Evolutionary conservation across 2,113 vertebrate genomes (phyloP).

Genomic region (Cariama cristata): DNA sequence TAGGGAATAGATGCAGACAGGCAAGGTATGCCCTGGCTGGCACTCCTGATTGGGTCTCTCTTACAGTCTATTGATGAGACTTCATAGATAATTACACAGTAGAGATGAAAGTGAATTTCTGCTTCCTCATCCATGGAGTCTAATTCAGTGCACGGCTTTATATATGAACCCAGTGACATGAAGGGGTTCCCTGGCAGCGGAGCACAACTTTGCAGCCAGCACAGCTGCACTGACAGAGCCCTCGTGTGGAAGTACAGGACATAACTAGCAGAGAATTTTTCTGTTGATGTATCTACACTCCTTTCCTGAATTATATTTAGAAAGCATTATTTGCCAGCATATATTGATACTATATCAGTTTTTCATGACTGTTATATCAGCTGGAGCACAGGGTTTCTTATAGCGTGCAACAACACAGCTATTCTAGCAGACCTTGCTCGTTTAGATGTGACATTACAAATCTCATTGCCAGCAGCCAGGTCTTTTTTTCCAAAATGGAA

Average conservation of each 20-base stretch:
- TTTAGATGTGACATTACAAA: background rate
- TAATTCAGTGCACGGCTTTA: background rate
- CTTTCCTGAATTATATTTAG: background rate
- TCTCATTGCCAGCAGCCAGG: background rate
- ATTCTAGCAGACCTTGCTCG: rapidly evolving
- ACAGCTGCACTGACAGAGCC: background rate
- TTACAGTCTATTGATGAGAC: background rate
- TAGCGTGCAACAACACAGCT: background rate
- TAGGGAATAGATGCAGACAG: background rate
- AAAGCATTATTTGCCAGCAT: background rate
- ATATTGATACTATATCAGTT: background rate
- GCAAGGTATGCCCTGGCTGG: background rate
- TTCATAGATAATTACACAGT: background rate
- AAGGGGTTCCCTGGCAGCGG: too few species aligned
- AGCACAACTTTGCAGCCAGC: background rate
- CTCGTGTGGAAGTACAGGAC: background rate
- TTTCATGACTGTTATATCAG: background rate
- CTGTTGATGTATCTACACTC: background rate
- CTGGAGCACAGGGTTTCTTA: background rate
- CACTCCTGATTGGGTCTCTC: background rate
- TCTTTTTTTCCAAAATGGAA: background rate
- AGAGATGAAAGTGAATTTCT: background rate
- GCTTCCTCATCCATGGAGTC: background rate
- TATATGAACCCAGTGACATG: rapidly evolving
- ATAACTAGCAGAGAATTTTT: background rate